These are phyloP conservation scores for Syngnathus floridae DNA, from an alignment of 2,113 vertebrate species.

Conservation along the genomic window DNA sequence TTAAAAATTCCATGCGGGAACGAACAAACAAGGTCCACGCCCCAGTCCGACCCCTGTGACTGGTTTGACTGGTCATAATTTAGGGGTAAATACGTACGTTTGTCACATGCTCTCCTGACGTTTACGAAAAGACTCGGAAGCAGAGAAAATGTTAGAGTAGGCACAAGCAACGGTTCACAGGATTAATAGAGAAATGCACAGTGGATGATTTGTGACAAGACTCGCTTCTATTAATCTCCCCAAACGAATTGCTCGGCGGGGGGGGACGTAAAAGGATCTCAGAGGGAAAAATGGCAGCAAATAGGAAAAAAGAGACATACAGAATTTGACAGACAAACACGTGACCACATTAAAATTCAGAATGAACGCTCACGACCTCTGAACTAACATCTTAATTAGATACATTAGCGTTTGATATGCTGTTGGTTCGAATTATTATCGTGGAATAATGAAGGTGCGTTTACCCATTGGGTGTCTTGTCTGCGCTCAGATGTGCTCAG, in stretches of 20 bases:
- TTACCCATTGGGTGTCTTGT: not conserved
- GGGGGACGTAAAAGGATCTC: slow-evolving; percentile 13
- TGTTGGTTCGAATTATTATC: not conserved
- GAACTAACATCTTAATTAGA: not conserved
- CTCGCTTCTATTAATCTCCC: slow-evolving; percentile 56
- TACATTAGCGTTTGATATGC: not conserved
- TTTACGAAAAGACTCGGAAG: slow-evolving; percentile 29
- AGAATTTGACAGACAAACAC: slow-evolving; percentile 7
- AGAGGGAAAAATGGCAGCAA: slow-evolving; percentile 15
- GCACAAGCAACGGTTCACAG: slow-evolving; percentile 26
- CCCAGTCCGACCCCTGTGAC: too few relatives aligned
- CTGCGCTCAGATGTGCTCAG: not conserved
- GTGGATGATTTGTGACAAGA: slow-evolving; percentile 59
- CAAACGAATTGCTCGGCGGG: slow-evolving; percentile 38
- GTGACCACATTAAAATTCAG: not conserved
- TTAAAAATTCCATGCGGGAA: too few relatives aligned
- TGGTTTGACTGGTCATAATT: too few relatives aligned
- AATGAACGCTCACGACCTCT: not conserved
- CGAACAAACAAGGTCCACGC: too few relatives aligned
- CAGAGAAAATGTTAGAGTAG: slow-evolving; percentile 4
- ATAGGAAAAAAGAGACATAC: slow-evolving; percentile 10
- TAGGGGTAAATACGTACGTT: slow-evolving; percentile 15
- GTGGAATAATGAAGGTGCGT: not conserved
- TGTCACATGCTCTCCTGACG: slow-evolving; percentile 33
- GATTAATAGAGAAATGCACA: slow-evolving; percentile 53